A percentile compares a stretch with the other conserved stretches of the same genome.
These are phyloP conservation scores for Catagonus wagneri DNA, from an alignment of 2,113 vertebrate genomes.

Conservation along the genomic window DNA sequence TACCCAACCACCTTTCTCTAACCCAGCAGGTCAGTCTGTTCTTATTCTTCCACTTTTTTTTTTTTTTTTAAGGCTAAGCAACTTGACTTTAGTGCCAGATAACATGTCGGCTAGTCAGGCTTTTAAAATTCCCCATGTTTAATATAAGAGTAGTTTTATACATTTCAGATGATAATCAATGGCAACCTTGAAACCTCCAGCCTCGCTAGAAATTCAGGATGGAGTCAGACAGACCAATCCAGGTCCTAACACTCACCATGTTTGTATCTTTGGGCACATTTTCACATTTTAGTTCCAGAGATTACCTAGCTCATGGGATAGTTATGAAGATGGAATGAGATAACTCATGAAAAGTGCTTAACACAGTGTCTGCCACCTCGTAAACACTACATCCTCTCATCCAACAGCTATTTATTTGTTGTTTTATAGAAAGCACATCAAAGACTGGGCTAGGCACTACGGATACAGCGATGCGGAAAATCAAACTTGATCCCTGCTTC, in stretches of 20 bases:
- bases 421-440: neutral
- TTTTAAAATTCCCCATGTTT: neutral
- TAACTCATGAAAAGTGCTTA: neutral
- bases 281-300: conserved; percentile 35
- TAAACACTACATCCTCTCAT: neutral
- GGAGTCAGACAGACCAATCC: neutral
- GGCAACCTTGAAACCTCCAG: neutral
- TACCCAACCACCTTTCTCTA: neutral
- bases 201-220: neutral
- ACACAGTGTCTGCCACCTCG: neutral
- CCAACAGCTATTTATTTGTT: neutral
- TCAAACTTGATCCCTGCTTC: conserved; percentile 37
- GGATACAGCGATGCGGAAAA: neutral
- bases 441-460: neutral
- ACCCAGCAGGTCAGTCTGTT: neutral
- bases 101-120: neutral
- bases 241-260: neutral
- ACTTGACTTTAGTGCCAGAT: neutral
- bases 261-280: neutral
- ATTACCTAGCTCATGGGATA: neutral
- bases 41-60: neutral
- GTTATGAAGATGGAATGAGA: neutral
- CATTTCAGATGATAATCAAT: neutral
- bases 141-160: neutral
- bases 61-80: neutral